phyloP scores from a whole-genome alignment of 2,797 vertebrate genomes.

The Pseudochirops cupreus region DNA sequence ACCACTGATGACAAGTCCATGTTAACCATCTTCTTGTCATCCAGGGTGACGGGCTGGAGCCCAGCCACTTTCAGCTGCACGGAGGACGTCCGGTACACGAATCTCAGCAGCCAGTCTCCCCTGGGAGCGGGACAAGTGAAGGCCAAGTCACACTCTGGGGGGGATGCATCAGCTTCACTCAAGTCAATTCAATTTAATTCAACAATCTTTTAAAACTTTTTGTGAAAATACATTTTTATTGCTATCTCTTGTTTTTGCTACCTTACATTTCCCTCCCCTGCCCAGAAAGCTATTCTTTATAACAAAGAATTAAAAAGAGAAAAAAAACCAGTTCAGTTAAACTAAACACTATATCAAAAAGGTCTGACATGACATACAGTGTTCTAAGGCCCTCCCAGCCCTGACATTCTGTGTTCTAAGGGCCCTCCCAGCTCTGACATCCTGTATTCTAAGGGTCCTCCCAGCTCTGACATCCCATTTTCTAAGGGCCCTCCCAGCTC shows the following conservation, averaged over 20 bases:
- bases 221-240: not conserved
- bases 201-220: not conserved
- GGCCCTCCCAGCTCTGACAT: not conserved
- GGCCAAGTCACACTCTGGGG: not conserved
- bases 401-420: not conserved
- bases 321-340: not conserved
- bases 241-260: not conserved
- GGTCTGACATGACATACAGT: not conserved
- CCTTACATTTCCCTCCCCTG: not conserved
- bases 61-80: slow-evolving; percentile 94
- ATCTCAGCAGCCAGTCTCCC: slow-evolving; percentile 97
- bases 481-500: not conserved
- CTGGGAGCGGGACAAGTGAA: slow-evolving; percentile 64
- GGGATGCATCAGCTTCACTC: not conserved
- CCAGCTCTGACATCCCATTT: not conserved
- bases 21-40: slow-evolving; percentile 93
- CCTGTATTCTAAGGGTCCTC: not conserved
- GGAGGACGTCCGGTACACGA: slow-evolving; percentile 94
- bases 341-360: not conserved
- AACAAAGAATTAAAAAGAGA: not conserved
- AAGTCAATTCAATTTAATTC: not conserved
- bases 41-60: slow-evolving; percentile 92
- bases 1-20: slow-evolving; percentile 96
- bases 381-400: no score
- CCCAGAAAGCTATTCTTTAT: not conserved